Conservation (phyloP, 2,797 vertebrate genomes). For the Enteromius argenteus region DNA sequence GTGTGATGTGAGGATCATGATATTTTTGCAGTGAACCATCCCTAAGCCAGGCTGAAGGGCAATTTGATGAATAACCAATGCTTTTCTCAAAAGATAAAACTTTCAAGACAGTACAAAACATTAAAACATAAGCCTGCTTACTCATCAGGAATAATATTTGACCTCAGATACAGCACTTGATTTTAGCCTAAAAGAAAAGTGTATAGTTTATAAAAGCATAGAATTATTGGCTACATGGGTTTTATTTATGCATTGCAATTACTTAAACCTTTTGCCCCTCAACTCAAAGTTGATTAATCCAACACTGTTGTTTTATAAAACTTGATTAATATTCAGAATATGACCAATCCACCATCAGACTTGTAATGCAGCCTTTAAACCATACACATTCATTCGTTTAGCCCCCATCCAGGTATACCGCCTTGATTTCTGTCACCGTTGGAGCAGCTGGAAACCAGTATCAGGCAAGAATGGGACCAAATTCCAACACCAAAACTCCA, state of each 20-base stretch:
- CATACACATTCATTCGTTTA: too few relatives aligned
- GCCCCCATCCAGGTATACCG: too few relatives aligned
- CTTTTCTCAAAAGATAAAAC: background rate
- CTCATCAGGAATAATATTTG: background rate
- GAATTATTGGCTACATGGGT: background rate
- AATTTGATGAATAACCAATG: constrained; percentile 16
- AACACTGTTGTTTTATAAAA: background rate
- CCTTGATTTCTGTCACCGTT: background rate
- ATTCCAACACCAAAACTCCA: too few relatives aligned
- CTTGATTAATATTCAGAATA: background rate
- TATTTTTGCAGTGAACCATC: constrained; percentile 20
- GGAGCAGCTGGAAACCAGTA: too few relatives aligned
- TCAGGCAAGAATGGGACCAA: too few relatives aligned
- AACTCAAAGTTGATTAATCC: background rate
- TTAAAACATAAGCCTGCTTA: background rate
- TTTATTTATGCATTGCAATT: background rate
- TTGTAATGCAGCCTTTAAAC: background rate
- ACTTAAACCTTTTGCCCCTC: background rate
- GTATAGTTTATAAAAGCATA: background rate
- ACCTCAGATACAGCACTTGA: background rate
- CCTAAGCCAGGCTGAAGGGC: background rate
- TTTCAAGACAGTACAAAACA: constrained; percentile 1
- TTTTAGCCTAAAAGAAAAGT: background rate
- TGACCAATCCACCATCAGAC: background rate
- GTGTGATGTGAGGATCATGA: constrained; percentile 28